These are phyloP conservation scores for Atrichornis clamosus DNA, from an alignment of 2,113 vertebrate genomes.

Conservation along the genomic window DNA sequence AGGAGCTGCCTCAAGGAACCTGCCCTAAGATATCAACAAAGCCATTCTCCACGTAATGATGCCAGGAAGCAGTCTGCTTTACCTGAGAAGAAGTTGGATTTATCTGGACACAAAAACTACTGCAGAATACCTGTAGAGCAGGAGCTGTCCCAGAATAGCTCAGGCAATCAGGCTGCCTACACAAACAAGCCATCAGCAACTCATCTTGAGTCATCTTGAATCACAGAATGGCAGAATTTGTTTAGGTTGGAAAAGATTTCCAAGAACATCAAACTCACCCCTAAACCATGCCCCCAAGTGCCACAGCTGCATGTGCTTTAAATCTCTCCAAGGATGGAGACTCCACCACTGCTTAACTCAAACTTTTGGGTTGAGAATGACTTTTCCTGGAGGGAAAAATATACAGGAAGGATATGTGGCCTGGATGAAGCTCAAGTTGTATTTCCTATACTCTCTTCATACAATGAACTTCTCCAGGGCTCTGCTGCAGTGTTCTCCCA, in stretches of 20 bases:
- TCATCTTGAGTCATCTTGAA: background rate
- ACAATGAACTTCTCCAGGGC: background rate
- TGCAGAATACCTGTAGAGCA: background rate
- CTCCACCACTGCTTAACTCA: background rate
- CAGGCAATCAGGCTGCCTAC: background rate
- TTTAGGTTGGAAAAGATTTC: background rate
- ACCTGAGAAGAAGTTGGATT: background rate
- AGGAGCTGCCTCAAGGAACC: background rate
- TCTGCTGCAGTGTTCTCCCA: background rate
- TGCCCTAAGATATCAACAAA: background rate
- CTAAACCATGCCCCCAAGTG: background rate
- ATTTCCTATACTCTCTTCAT: background rate
- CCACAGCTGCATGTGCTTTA: background rate
- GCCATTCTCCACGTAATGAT: background rate
- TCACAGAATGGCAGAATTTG: accelerated
- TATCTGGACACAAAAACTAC: background rate
- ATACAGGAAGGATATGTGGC: background rate
- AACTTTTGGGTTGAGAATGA: background rate
- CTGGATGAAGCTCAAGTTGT: background rate
- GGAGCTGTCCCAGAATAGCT: background rate
- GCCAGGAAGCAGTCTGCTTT: background rate
- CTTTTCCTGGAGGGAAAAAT: background rate
- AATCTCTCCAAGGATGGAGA: background rate
- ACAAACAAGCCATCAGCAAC: background rate
- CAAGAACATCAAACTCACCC: background rate